Conservation (phyloP, 1,140 invertebrate genomes). For the Sitophilus oryzae region DNA sequence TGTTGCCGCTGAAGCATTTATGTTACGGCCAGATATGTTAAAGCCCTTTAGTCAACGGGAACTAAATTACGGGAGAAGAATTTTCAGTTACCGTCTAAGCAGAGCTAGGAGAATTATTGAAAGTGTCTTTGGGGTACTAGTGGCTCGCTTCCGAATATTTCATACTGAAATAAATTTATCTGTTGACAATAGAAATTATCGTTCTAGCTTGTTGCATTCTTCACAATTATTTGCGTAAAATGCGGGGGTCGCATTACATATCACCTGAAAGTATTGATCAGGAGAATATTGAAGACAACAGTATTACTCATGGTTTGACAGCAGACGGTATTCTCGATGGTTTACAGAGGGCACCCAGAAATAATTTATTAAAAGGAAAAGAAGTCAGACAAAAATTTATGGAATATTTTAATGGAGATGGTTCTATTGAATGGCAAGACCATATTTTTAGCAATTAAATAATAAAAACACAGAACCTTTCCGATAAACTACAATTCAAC, state of each 20-base stretch:
- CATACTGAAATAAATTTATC: conserved; percentile 17
- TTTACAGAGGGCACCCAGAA: conserved; percentile 4
- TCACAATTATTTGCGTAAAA: conserved; percentile 9
- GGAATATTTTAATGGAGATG: conserved; percentile 5
- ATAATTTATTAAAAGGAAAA: conserved; percentile 8
- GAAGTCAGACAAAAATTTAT: conserved; percentile 10
- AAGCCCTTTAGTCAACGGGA: conserved; percentile 13
- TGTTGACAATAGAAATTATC: conserved; percentile 12
- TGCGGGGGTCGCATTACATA: not conserved
- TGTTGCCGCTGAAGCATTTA: conserved; percentile 11
- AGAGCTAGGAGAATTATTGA: conserved; percentile 21
- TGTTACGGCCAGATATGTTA: conserved; percentile 4
- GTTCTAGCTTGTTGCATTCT: conserved; percentile 10
- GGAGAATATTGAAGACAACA: too few relatives aligned
- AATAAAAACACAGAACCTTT: too few relatives aligned
- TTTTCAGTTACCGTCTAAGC: conserved; percentile 18
- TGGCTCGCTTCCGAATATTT: conserved; percentile 21
- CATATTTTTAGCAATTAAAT: too few relatives aligned
- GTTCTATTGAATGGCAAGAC: too few relatives aligned
- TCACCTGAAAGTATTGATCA: conserved; percentile 7
- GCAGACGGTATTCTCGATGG: not conserved
- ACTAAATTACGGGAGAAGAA: conserved; percentile 8
- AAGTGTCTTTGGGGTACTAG: conserved; percentile 18
- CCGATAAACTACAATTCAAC: too few relatives aligned
- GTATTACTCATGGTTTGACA: conserved; percentile 13